A percentile compares a stretch with the other conserved stretches of the same genome.
phyloP scores from a whole-genome alignment of 2,888 invertebrate species.

The Eupithecia exiguata region DNA sequence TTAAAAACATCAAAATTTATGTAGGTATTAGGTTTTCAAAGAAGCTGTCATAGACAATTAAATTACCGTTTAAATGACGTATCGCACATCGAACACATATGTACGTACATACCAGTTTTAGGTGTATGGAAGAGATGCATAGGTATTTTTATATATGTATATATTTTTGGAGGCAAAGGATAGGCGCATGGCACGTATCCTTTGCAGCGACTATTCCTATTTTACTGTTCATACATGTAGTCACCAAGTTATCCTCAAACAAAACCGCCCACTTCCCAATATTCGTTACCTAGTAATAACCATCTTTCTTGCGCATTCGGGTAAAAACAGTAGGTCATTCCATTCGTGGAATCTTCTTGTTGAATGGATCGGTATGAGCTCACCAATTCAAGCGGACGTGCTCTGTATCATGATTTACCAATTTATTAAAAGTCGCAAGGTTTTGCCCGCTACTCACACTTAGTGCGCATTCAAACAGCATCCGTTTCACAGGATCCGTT shows the following conservation, averaged over 20 bases:
- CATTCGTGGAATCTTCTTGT: not conserved
- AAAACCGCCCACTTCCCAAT: not conserved
- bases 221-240: not conserved
- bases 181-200: no score
- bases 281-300: not conserved
- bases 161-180: no score
- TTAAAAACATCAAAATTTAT: no score
- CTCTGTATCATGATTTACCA: not conserved
- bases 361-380: not conserved
- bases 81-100: no score
- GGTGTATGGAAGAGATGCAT: no score
- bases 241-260: not conserved
- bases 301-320: not conserved
- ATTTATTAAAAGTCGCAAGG: not conserved
- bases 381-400: not conserved
- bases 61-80: no score
- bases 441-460: not conserved
- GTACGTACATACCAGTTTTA: no score
- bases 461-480: not conserved
- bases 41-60: no score
- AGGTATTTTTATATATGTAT: no score
- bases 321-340: not conserved
- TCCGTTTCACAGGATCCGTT: no score
- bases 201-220: no score
- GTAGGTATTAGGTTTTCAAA: no score